Conservation (phyloP, 2,888 invertebrate genomes). For the Caenorhabditis sp. region DNA sequence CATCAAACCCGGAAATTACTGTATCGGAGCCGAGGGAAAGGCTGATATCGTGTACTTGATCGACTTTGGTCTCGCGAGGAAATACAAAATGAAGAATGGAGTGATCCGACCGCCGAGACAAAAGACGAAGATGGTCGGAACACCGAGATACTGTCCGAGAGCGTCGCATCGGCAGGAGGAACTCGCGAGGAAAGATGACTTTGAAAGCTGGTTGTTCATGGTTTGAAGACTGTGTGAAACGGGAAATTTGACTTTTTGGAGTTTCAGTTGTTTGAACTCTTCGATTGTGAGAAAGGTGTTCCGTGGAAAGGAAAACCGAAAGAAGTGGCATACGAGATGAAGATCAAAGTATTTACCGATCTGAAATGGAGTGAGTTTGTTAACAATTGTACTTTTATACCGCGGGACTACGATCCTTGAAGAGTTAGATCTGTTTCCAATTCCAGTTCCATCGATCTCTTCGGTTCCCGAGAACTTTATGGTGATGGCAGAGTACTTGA, state of each 20-base stretch:
- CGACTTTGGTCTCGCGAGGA: slow-evolving; percentile 61
- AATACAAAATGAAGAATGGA: slow-evolving; percentile 42
- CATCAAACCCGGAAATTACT: slow-evolving; percentile 62
- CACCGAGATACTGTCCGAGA: slow-evolving; percentile 56
- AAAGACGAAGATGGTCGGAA: slow-evolving; percentile 58
- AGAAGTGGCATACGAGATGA: slow-evolving; percentile 36
- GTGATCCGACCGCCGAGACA: slow-evolving; percentile 35
- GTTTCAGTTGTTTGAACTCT: slow-evolving; percentile 50
- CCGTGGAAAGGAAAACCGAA: slow-evolving; percentile 54
- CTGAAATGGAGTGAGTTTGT: slow-evolving; percentile 44
- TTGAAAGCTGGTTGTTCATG: slow-evolving; percentile 61
- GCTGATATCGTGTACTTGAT: slow-evolving; percentile 38
- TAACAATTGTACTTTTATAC: background rate
- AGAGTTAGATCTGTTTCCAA: too few species aligned
- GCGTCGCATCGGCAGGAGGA: slow-evolving; percentile 52
- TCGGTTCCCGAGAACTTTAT: slow-evolving; percentile 18
- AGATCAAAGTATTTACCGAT: slow-evolving; percentile 33
- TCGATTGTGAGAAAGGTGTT: slow-evolving; percentile 36
- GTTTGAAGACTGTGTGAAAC: background rate
- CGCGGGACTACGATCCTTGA: too few species aligned
- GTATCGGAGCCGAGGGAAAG: slow-evolving; percentile 32
- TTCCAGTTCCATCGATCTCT: slow-evolving; percentile 43
- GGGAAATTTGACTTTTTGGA: background rate
- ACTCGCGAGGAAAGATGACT: slow-evolving; percentile 56
- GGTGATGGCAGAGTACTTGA: slow-evolving; percentile 36